Evolutionary conservation across 2,113 vertebrate species (phyloP).

Genomic region (Catharus bicknelli): DNA sequence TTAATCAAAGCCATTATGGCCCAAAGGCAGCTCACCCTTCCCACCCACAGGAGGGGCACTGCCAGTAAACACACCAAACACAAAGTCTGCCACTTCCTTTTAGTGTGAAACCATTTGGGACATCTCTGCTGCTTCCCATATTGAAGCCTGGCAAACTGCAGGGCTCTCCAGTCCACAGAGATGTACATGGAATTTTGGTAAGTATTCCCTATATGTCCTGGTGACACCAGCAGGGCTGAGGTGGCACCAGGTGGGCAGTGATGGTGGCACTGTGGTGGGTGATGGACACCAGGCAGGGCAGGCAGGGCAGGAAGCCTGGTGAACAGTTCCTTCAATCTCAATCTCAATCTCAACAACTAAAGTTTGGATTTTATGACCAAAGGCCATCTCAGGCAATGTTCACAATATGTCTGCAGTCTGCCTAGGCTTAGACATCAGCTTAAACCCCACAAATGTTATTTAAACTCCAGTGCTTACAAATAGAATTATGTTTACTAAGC

Average conservation of each 20-base stretch:
- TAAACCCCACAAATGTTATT: not conserved
- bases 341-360: not conserved
- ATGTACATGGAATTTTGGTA: not conserved
- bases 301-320: not conserved
- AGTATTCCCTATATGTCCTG: not conserved
- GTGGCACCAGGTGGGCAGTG: not conserved
- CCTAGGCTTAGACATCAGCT: not conserved
- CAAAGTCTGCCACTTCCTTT: not conserved
- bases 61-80: not conserved
- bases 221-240: not conserved
- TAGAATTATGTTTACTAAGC: not conserved
- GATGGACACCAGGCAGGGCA: not conserved
- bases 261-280: not conserved
- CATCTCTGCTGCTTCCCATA: not conserved
- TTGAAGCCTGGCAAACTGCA: not conserved
- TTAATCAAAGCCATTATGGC: not conserved
- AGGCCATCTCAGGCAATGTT: not conserved
- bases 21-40: not conserved
- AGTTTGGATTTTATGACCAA: not conserved
- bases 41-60: not conserved
- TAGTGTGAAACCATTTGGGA: not conserved
- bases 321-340: not conserved
- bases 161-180: not conserved
- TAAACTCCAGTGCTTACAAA: not conserved
- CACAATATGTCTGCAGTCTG: not conserved